These are phyloP conservation scores for Mustela lutreola DNA, from an alignment of 2,113 vertebrate species.

Conservation along the genomic window DNA sequence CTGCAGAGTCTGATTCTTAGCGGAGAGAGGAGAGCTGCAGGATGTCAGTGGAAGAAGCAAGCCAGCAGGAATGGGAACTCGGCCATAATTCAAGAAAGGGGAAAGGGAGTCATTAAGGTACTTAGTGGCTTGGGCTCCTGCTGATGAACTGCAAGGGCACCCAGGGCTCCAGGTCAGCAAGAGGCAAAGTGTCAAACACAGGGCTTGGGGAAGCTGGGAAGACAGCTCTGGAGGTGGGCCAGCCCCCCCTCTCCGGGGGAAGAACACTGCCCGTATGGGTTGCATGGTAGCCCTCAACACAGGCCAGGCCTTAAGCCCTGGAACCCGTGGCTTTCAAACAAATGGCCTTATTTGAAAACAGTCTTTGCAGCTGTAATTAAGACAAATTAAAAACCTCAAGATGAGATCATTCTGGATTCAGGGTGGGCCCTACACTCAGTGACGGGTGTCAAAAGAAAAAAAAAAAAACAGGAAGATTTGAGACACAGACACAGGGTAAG, in stretches of 20 bases:
- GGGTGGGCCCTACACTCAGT: not conserved
- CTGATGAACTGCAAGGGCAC: not conserved
- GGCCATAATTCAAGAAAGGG: not conserved
- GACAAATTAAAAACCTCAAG: not conserved
- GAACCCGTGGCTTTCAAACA: not conserved
- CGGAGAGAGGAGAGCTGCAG: not conserved
- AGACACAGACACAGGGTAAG: not conserved
- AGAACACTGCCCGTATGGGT: not conserved
- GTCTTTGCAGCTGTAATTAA: not conserved
- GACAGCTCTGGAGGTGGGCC: not conserved
- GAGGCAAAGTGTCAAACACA: not conserved
- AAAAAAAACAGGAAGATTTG: not conserved
- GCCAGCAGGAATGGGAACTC: not conserved
- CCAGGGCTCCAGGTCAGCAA: not conserved
- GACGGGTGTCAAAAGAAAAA: not conserved
- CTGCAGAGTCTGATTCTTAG: not conserved
- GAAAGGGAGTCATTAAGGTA: not conserved
- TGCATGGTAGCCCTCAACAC: no score
- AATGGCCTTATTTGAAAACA: not conserved
- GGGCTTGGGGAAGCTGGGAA: not conserved
- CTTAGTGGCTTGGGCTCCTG: not conserved
- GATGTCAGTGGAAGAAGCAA: not conserved
- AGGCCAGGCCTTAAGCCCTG: not conserved
- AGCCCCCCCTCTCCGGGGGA: not conserved
- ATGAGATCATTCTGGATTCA: not conserved